A percentile compares a stretch with the other conserved stretches of the same genome.
Evolutionary conservation across 2,113 vertebrate species (phyloP).

Genomic region (Thalassarche chlororhynchos): DNA sequence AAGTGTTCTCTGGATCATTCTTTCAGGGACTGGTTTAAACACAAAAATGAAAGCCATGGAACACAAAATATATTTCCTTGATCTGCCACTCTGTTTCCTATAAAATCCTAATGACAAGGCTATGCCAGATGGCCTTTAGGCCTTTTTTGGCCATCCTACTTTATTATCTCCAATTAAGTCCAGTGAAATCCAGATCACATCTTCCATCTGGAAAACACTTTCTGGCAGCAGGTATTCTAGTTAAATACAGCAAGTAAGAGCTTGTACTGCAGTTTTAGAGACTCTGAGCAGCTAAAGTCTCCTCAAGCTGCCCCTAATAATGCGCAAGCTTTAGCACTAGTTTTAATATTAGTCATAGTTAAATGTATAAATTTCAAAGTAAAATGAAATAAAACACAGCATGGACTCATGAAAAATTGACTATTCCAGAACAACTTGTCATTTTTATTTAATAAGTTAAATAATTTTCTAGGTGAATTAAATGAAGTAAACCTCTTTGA

Average conservation of each 20-base stretch:
- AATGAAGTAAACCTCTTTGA: neutral
- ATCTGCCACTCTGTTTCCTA: neutral
- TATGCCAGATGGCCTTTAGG: neutral
- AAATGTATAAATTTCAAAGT: neutral
- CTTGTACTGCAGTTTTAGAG: neutral
- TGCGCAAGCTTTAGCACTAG: neutral
- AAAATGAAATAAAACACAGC: neutral
- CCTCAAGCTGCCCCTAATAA: neutral
- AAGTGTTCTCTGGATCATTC: neutral
- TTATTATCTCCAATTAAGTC: neutral
- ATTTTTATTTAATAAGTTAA: neutral
- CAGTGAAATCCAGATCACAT: neutral
- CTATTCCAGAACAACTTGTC: neutral
- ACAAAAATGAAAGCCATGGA: neutral
- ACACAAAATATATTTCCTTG: neutral
- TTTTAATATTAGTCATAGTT: neutral
- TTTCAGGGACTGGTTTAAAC: neutral
- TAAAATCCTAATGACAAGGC: neutral
- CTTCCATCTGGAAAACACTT: neutral
- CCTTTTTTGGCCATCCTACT: neutral
- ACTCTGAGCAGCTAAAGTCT: neutral
- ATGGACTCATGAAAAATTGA: neutral
- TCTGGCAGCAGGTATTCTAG: neutral
- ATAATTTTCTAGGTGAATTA: neutral
- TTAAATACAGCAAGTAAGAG: neutral